A percentile compares a stretch with the other conserved stretches of the same genome.
phyloP scores from a whole-genome alignment of 2,797 vertebrate species.

The Danio kyathit region DNA sequence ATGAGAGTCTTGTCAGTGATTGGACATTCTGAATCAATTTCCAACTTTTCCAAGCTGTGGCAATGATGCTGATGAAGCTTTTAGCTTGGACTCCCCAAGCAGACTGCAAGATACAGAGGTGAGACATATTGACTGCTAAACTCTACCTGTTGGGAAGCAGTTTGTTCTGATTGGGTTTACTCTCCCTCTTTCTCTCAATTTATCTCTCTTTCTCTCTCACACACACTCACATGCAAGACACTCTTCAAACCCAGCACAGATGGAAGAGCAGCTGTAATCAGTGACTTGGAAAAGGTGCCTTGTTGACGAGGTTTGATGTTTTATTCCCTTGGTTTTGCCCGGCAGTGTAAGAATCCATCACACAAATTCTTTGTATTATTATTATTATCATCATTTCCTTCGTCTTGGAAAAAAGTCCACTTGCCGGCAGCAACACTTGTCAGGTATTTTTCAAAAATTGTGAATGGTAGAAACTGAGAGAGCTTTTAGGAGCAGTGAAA shows the following conservation, averaged over 20 bases:
- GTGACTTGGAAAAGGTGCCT: conserved; percentile 67
- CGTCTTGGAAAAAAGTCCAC: conserved; percentile 36
- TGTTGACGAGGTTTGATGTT: conserved; percentile 67
- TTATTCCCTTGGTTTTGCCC: conserved; percentile 65
- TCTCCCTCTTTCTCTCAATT: conserved; percentile 2
- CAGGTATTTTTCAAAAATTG: conserved; percentile 49
- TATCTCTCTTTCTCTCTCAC: neutral
- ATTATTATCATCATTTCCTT: conserved; percentile 1
- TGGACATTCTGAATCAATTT: neutral
- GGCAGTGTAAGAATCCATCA: conserved; percentile 55
- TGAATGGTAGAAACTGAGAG: neutral
- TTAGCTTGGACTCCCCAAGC: conserved; percentile 39
- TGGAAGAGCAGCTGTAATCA: conserved; percentile 72
- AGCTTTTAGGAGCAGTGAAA: conserved; percentile 34
- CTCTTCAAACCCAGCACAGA: conserved; percentile 66
- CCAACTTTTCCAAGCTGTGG: conserved; percentile 9
- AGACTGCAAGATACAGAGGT: conserved; percentile 43
- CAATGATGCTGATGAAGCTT: conserved; percentile 52
- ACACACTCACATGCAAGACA: conserved; percentile 33
- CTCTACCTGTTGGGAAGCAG: conserved; percentile 60
- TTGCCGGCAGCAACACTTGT: conserved; percentile 56
- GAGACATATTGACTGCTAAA: conserved; percentile 59
- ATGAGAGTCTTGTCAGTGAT: neutral
- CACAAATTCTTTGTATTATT: conserved; percentile 25
- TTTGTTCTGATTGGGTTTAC: conserved; percentile 57